Percentiles rank a stretch among this genome's conserved stretches.
These are phyloP conservation scores for Psilopogon haemacephalus DNA, from an alignment of 2,113 vertebrate genomes.

Conservation along the genomic window DNA sequence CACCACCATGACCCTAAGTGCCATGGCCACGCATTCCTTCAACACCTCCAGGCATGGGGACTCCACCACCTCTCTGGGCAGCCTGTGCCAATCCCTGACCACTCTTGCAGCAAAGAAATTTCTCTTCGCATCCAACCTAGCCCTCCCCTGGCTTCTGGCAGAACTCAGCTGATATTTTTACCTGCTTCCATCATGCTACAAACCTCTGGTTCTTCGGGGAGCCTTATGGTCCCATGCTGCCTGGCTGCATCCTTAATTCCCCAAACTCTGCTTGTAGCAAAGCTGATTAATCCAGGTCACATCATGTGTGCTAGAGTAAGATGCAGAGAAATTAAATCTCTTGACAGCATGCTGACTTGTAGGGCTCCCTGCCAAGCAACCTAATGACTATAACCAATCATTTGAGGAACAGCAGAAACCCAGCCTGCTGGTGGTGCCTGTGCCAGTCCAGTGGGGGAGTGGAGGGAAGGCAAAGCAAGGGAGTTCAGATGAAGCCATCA, in stretches of 20 bases:
- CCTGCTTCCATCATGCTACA: not conserved
- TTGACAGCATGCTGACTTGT: slow-evolving; percentile 2
- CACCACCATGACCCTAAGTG: too few species aligned
- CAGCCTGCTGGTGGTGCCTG: not conserved
- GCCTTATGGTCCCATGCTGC: not conserved
- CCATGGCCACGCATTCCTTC: too few species aligned
- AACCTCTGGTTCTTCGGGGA: not conserved
- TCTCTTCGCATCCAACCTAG: too few species aligned
- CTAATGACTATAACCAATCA: slow-evolving; percentile 12
- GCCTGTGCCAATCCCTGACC: too few species aligned
- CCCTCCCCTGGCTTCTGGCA: not conserved
- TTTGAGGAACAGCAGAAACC: not conserved
- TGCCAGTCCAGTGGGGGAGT: not conserved
- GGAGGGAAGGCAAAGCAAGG: not conserved
- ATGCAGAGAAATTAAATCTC: not conserved
- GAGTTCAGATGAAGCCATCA: not conserved
- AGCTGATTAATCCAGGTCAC: not conserved
- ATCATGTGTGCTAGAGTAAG: not conserved
- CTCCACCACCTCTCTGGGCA: too few species aligned
- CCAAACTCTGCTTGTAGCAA: not conserved
- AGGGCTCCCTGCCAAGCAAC: slow-evolving; percentile 34
- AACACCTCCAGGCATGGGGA: too few species aligned
- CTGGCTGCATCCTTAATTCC: not conserved
- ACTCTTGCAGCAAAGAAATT: too few species aligned
- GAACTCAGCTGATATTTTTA: not conserved